Conservation (phyloP, 2,888 invertebrate genomes). For the Cinara cedri region DNA sequence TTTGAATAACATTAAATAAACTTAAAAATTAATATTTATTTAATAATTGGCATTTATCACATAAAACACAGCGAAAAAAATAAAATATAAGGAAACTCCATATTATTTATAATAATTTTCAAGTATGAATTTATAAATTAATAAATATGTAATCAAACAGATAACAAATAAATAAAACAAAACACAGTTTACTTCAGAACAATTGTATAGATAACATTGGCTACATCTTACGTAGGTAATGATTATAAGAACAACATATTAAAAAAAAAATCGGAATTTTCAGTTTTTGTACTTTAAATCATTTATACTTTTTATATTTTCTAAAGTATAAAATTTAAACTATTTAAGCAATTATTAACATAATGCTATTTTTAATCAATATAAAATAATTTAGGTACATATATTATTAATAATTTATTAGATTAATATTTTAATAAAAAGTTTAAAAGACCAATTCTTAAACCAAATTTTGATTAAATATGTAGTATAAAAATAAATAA, state of each 20-base stretch:
- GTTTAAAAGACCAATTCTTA: background rate
- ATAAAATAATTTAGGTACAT: constrained; percentile 3
- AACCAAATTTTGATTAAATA: background rate
- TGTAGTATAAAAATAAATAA: background rate
- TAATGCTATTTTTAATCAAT: constrained; percentile 60
- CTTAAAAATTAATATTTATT: background rate
- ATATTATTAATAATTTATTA: constrained; percentile 1
- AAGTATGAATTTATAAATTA: background rate
- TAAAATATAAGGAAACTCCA: background rate
- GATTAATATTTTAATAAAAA: background rate
- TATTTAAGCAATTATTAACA: constrained; percentile 18
- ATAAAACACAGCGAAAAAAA: background rate
- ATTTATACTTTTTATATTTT: background rate
- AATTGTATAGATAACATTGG: background rate
- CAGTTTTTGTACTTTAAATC: background rate
- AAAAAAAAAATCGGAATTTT: constrained; percentile 5
- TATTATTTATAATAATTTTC: background rate
- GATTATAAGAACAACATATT: background rate
- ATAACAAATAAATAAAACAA: constrained; percentile 12
- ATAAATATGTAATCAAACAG: background rate
- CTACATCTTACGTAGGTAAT: background rate
- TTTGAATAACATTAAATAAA: background rate
- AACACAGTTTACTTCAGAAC: background rate
- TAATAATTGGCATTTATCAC: background rate
- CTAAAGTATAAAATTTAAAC: constrained; percentile 3